Conservation (phyloP, 2,113 vertebrate species). For the Fregetta grallaria region DNA sequence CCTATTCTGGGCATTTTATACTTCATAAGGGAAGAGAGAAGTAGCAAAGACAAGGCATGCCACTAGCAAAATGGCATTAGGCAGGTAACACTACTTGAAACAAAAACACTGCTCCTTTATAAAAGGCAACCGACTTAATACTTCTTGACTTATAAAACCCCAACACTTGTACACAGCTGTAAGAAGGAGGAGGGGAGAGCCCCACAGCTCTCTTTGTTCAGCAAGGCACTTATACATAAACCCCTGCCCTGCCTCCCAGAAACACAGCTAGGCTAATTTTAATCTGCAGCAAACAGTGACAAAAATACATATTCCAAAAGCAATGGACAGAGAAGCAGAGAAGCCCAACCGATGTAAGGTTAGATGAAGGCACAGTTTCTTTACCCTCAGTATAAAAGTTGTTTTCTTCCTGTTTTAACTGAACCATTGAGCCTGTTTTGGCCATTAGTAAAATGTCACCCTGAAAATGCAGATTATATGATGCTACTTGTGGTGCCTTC, state of each 20-base stretch:
- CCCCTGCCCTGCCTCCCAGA: background rate
- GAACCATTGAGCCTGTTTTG: background rate
- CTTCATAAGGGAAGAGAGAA: background rate
- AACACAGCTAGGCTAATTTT: background rate
- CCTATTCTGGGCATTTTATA: background rate
- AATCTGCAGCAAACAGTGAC: background rate
- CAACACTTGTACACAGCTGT: background rate
- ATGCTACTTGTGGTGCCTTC: background rate
- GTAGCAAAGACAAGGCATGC: background rate
- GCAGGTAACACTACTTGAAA: background rate
- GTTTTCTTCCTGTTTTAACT: background rate
- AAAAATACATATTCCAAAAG: background rate
- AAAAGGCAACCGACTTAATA: background rate
- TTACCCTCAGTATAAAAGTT: background rate
- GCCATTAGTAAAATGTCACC: slow-evolving; percentile 15
- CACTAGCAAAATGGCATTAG: background rate
- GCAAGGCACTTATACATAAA: background rate
- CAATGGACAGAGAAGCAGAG: background rate
- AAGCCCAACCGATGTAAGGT: background rate
- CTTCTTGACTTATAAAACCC: background rate
- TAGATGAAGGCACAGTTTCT: background rate
- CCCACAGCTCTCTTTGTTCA: background rate
- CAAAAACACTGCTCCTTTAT: background rate
- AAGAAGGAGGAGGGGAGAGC: background rate
- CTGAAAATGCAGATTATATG: slow-evolving; percentile 14